Conservation (phyloP, 2,888 invertebrate genomes). For the Phania funesta region DNA sequence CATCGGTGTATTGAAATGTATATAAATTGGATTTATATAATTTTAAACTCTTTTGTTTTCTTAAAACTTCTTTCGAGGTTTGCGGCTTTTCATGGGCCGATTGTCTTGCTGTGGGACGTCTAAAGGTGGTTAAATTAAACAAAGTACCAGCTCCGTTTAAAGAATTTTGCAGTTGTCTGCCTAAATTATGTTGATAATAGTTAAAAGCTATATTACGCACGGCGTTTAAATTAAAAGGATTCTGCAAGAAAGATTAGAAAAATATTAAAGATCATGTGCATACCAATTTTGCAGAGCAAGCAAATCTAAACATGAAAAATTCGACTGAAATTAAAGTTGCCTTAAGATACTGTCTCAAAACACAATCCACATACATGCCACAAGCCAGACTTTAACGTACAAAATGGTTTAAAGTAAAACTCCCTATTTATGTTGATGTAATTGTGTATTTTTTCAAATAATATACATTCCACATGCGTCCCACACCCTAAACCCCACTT, state of each 20-base stretch:
- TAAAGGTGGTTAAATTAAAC: conserved; percentile 55
- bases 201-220: conserved; percentile 72
- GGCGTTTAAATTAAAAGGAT: conserved; percentile 71
- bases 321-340: too few species aligned
- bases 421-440: too few species aligned
- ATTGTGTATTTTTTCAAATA: too few species aligned
- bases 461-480: too few species aligned
- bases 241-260: conserved; percentile 66
- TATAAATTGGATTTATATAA: conserved; percentile 20
- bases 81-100: conserved; percentile 35
- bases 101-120: conserved; percentile 41
- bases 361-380: conserved; percentile 36
- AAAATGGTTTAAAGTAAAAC: too few species aligned
- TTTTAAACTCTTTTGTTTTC: conserved; percentile 33
- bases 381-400: not conserved
- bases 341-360: not conserved
- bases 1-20: conserved; percentile 71
- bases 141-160: conserved; percentile 70
- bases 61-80: conserved; percentile 28
- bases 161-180: conserved; percentile 30
- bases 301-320: too few species aligned
- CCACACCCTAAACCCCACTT: too few species aligned
- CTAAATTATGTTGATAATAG: conserved; percentile 62
- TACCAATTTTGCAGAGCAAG: too few species aligned
- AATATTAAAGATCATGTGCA: too few species aligned